phyloP scores from a whole-genome alignment of 2,888 invertebrate genomes.

The Lysandra coridon region DNA sequence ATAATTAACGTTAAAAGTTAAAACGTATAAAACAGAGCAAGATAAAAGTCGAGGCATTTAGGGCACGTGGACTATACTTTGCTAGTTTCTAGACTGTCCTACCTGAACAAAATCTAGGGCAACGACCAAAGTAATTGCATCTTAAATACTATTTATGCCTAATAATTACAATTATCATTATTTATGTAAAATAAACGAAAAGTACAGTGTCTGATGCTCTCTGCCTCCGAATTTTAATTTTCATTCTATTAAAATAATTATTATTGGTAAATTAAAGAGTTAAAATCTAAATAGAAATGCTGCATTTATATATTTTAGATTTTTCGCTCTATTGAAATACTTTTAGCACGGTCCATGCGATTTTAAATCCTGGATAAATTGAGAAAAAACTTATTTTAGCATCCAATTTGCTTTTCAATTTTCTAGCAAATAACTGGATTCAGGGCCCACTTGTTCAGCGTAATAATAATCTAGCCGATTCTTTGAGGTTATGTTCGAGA shows the following conservation, averaged over 20 bases:
- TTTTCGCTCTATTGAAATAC: not conserved
- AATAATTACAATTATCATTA: not conserved
- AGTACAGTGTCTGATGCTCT: no score
- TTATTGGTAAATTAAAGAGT: no score
- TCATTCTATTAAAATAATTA: no score
- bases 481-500: not conserved
- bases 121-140: not conserved
- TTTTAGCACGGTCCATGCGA: not conserved
- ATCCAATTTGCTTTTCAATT: constrained; percentile 2
- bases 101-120: not conserved
- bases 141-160: not conserved
- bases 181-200: no score
- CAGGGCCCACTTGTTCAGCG: not conserved
- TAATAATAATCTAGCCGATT: constrained; percentile 18
- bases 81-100: not conserved
- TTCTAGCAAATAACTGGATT: constrained; percentile 6
- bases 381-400: not conserved
- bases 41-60: not conserved
- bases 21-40: not conserved
- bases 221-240: no score
- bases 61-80: not conserved
- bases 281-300: no score
- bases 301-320: not conserved
- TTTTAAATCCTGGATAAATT: not conserved
- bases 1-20: no score